phyloP scores from a whole-genome alignment of 2,888 invertebrate species.

The Conops quadrifasciatus region DNA sequence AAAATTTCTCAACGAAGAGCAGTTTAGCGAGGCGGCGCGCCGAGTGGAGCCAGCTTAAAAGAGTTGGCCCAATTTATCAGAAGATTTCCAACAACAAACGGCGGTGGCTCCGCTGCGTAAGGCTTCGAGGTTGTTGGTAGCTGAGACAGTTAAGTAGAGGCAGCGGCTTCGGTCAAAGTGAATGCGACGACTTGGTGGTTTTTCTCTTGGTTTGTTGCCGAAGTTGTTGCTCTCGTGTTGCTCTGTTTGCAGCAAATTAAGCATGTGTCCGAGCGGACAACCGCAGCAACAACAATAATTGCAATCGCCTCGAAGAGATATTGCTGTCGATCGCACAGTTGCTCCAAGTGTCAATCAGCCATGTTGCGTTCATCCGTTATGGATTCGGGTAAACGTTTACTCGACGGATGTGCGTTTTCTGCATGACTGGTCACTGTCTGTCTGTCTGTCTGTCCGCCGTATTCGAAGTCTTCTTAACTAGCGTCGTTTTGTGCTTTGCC shows the following conservation, averaged over 20 bases:
- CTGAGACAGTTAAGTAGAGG: too few species aligned
- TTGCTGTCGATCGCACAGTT: constrained; percentile 52
- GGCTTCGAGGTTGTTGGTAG: too few species aligned
- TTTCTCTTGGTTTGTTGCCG: not conserved
- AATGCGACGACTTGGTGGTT: too few species aligned
- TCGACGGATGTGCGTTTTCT: constrained; percentile 47
- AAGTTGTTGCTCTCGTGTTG: not conserved
- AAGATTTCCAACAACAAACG: too few species aligned
- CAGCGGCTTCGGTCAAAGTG: too few species aligned
- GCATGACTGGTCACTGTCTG: constrained; percentile 40
- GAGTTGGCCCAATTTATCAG: too few species aligned
- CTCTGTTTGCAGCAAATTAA: constrained; percentile 41
- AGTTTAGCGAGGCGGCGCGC: not conserved
- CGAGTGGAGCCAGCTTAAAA: too few species aligned
- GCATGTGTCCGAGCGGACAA: constrained; percentile 40
- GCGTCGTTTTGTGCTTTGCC: constrained; percentile 43
- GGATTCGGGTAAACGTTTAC: constrained; percentile 22
- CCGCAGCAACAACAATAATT: constrained; percentile 43
- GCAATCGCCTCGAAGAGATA: constrained; percentile 47
- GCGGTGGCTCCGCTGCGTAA: too few species aligned
- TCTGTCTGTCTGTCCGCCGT: not conserved
- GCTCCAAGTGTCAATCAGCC: constrained; percentile 54
- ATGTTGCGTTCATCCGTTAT: constrained; percentile 20
- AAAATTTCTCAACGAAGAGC: not conserved
- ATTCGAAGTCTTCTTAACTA: not conserved